Evolutionary conservation across 2,888 invertebrate species (phyloP).

Genomic region (Cancer borealis): DNA sequence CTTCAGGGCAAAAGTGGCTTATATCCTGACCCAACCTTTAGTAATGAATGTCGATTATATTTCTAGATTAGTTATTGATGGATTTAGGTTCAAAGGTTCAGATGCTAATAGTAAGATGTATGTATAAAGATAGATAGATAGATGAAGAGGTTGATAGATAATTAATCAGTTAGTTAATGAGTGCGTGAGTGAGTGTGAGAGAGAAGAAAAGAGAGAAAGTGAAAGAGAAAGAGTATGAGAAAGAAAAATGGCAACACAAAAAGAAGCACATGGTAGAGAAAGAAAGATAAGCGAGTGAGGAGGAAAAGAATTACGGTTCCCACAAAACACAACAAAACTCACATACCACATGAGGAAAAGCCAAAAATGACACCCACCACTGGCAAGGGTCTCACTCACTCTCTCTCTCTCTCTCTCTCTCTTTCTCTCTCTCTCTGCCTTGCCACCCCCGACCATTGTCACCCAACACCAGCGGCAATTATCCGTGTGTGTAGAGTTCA

Average conservation of each 20-base stretch:
- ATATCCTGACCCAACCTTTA: background rate
- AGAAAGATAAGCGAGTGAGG: too few species aligned
- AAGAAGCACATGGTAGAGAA: background rate
- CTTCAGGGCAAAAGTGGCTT: background rate
- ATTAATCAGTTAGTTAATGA: too few species aligned
- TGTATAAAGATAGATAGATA: background rate
- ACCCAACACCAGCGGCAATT: background rate
- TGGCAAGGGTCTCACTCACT: too few species aligned
- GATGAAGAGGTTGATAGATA: background rate
- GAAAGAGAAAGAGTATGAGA: background rate
- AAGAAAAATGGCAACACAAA: too few species aligned
- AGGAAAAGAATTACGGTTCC: too few species aligned
- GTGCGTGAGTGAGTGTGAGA: too few species aligned
- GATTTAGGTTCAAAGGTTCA: background rate
- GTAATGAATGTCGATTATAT: background rate
- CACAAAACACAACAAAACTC: too few species aligned
- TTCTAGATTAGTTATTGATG: background rate
- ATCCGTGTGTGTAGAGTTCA: background rate
- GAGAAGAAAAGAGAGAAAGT: background rate
- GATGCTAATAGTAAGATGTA: background rate
- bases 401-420: too few species aligned
- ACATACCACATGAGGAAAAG: too few species aligned
- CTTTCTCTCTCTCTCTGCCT: too few species aligned
- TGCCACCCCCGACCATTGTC: background rate
- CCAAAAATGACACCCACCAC: too few species aligned